Base-by-base conservation (phyloP, 2,113 vertebrate genomes). In the Pogona vitticeps region DNA sequence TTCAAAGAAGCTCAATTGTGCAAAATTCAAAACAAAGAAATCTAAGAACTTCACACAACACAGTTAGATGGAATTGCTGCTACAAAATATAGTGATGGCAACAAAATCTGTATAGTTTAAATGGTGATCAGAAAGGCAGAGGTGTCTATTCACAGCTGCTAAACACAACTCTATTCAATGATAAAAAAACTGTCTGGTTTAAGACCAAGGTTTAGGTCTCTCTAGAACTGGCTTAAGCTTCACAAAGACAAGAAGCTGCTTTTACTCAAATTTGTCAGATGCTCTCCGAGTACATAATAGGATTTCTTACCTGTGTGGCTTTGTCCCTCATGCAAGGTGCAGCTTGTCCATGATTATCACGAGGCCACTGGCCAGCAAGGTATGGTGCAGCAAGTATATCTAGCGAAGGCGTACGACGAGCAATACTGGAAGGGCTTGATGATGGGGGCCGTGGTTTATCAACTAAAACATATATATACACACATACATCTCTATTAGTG, bases 241-340 rank as follows among this genome's bases (percentile, higher is more conserved):
- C 63, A 65, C 23, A 65, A 65, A 65, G 63, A 2, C 63, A 65
- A 7, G 20, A 65, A 65, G 26, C 26, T 14, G 72, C 4, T 33
- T 70, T 68, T 68, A 3, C 6, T 36, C 59, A 33, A 38, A 21
- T 33, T 58, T 58, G 52, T 52, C 3, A 79, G 76, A 33, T 8
- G 20, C 58, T 56, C 28, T 33, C 46, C 7, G 56, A 52, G n/a
- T 26, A 71, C 33, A 26, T 85, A 84, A 88, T 31, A n/a, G 82
- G 9, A 33, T 58, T 6, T 83, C 96, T 92, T 95, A 99, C 99
- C 97, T 99, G 99, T 8, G 99, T 99, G 42, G 98, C 97, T 95
- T 99, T 98, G 97, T 99, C 99, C 95, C 97, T 97, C 99, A 99
- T 99, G 96, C 97, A 99, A 84, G 98, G 97, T 88, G 96, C 94